phyloP scores from a whole-genome alignment of 1,140 invertebrate genomes.

The Atta cephalotes region DNA sequence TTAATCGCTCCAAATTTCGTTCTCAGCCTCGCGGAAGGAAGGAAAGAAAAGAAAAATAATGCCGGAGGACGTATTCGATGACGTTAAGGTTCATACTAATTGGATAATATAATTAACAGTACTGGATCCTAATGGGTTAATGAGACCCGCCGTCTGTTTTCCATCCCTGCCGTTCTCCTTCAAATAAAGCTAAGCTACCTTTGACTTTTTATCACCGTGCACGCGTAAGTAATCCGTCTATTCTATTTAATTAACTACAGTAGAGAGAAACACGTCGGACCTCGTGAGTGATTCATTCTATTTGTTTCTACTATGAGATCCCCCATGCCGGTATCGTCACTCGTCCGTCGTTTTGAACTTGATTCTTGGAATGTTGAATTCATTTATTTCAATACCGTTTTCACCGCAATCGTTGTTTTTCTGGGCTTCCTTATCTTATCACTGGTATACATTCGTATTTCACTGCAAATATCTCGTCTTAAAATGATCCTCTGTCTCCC shows the following conservation, averaged over 20 bases:
- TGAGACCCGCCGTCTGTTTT: not conserved
- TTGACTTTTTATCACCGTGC: constrained; percentile 38
- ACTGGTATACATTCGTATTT: not conserved
- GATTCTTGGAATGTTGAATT: not conserved
- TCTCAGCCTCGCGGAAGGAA: not conserved
- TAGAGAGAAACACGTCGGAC: not conserved
- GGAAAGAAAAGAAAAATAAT: constrained; percentile 42
- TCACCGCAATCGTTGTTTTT: constrained; percentile 51
- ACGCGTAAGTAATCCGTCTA: constrained; percentile 13
- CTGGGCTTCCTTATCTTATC: constrained; percentile 55
- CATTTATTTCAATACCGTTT: constrained; percentile 19
- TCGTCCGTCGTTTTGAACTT: constrained; percentile 4
- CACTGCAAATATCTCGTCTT: constrained; percentile 19
- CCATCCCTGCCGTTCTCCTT: not conserved
- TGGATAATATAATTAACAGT: constrained; percentile 74
- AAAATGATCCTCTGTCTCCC: constrained; percentile 3
- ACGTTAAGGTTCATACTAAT: constrained; percentile 62
- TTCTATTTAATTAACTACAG: not conserved
- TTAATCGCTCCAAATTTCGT: not conserved
- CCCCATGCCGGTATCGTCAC: not conserved
- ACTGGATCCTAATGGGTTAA: constrained; percentile 68
- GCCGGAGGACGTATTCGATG: constrained; percentile 1
- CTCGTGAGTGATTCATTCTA: not conserved
- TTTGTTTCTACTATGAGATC: not conserved
- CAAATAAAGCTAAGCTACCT: not conserved